phyloP scores from a whole-genome alignment of 2,113 vertebrate species.

The Ondatra zibethicus region DNA sequence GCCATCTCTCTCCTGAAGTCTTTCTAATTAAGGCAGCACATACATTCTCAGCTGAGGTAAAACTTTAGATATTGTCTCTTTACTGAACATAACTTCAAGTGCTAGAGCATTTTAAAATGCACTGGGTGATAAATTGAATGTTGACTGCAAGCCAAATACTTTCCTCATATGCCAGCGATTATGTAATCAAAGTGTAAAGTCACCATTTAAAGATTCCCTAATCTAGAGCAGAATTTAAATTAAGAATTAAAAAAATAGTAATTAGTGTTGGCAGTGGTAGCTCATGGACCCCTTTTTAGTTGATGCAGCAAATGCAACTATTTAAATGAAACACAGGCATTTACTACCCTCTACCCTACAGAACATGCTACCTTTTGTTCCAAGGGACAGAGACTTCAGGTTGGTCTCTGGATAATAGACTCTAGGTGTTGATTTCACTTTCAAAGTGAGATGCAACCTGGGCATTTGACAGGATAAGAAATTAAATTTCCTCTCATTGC shows the following conservation, averaged over 20 bases:
- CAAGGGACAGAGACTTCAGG: not conserved
- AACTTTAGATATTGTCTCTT: conserved; percentile 22
- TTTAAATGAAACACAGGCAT: not conserved
- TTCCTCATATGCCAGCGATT: not conserved
- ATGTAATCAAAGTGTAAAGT: conserved; percentile 32
- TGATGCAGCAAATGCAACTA: not conserved
- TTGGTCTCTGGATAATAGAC: conserved; percentile 17
- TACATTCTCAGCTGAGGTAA: conserved; percentile 21
- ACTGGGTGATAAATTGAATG: conserved; percentile 43
- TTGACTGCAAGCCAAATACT: conserved; percentile 52
- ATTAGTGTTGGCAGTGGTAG: not conserved
- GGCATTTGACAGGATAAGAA: conserved; percentile 15
- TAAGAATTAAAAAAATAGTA: conserved; percentile 38
- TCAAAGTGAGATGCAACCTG: conserved; percentile 21
- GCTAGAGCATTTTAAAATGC: conserved; percentile 36
- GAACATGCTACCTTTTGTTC: not conserved
- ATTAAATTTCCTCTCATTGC: not conserved
- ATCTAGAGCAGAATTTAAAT: conserved; percentile 27
- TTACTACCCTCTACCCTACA: not conserved
- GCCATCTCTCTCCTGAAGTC: conserved; percentile 36
- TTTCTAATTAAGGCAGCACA: conserved; percentile 47
- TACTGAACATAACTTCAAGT: not conserved
- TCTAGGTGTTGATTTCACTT: conserved; percentile 23
- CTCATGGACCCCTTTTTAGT: not conserved
- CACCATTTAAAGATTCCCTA: conserved; percentile 53